These are phyloP conservation scores for Falco naumanni DNA, from an alignment of 2,797 vertebrate genomes.

Conservation along the genomic window DNA sequence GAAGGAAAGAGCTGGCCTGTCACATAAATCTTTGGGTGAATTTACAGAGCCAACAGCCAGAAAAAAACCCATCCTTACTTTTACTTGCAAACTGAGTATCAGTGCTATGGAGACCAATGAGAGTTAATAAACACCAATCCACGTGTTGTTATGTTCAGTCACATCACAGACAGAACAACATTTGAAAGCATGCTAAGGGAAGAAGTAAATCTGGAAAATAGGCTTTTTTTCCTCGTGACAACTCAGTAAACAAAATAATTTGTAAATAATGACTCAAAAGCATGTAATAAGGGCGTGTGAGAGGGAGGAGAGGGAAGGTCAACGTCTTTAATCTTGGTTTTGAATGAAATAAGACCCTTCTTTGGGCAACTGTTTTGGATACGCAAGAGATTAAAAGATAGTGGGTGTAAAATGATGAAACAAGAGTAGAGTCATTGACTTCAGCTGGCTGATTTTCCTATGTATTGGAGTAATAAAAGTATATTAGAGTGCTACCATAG, in stretches of 20 bases:
- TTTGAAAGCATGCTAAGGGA: not conserved
- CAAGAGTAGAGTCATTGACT: not conserved
- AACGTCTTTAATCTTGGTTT: slow-evolving; percentile 47
- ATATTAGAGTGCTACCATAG: not conserved
- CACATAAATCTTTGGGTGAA: not conserved
- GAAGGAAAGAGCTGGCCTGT: not conserved
- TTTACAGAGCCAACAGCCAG: not conserved
- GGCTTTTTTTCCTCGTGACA: not conserved
- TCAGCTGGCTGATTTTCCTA: not conserved
- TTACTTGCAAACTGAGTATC: not conserved
- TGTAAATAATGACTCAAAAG: slow-evolving; percentile 75
- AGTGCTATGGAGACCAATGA: slow-evolving; percentile 22
- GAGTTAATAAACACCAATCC: not conserved
- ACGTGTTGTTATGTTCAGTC: fast-evolving
- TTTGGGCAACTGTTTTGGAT: not conserved
- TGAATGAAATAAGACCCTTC: slow-evolving; percentile 18
- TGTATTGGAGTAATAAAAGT: not conserved
- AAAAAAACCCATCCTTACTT: not conserved
- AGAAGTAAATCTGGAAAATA: not conserved
- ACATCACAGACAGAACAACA: fast-evolving
- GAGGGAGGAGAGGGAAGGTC: slow-evolving; percentile 44
- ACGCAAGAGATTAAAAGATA: slow-evolving; percentile 40
- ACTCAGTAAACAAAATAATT: slow-evolving; percentile 50
- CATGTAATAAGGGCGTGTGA: slow-evolving; percentile 8
- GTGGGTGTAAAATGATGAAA: slow-evolving; percentile 18